These are phyloP conservation scores for Caenorhabditis angaria DNA, from an alignment of 2,888 invertebrate species.

Conservation along the genomic window DNA sequence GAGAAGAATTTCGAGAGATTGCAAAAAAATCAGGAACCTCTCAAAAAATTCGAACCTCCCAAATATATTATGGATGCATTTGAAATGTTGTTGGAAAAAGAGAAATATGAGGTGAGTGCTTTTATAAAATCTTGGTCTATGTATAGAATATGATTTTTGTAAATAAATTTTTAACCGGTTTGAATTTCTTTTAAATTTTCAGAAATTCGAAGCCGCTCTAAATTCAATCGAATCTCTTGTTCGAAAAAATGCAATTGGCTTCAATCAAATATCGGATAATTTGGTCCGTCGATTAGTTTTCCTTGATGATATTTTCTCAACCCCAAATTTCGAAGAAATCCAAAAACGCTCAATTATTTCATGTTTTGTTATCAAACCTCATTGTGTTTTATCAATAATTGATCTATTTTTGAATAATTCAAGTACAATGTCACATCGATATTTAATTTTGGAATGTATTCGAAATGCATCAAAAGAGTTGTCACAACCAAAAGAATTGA, in stretches of 20 bases:
- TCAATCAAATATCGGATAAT: conserved; percentile 19
- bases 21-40: conserved; percentile 20
- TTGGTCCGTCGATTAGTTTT: conserved; percentile 21
- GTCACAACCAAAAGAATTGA: conserved; percentile 12
- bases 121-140: no score
- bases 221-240: conserved; percentile 19
- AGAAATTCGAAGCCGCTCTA: conserved; percentile 34
- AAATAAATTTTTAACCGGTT: neutral
- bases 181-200: neutral
- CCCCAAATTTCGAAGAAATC: conserved; percentile 29
- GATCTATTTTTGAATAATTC: neutral
- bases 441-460: conserved; percentile 22
- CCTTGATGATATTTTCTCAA: conserved; percentile 36
- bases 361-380: conserved; percentile 13
- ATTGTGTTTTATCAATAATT: conserved; percentile 22
- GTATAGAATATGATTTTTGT: neutral
- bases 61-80: conserved; percentile 28
- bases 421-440: conserved; percentile 14
- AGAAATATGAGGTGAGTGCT: conserved; percentile 32
- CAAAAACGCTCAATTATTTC: conserved; percentile 6
- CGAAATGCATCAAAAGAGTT: conserved; percentile 35
- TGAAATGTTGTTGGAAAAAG: conserved; percentile 30
- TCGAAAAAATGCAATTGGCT: conserved; percentile 31
- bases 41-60: conserved; percentile 6
- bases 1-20: conserved; percentile 21